phyloP scores from a whole-genome alignment of 2,888 invertebrate genomes.

The Copidosoma aretas region DNA sequence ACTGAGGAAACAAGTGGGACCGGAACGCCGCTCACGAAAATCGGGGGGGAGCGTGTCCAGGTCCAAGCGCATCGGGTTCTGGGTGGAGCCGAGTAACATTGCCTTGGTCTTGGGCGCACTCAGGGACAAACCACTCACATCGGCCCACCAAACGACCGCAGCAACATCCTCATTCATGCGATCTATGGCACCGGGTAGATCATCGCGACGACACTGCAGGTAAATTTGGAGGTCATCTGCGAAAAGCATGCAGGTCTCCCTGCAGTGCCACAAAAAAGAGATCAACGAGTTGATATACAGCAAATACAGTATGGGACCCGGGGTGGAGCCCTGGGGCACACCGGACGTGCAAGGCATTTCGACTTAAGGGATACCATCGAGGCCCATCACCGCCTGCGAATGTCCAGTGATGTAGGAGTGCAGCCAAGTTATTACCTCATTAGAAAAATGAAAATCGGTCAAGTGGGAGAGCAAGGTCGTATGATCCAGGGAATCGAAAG shows the following conservation, averaged over 20 bases:
- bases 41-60: too few species aligned
- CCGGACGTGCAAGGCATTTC: not conserved
- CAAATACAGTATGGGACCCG: not conserved
- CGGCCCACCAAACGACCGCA: not conserved
- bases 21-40: not conserved
- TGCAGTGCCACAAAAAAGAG: not conserved
- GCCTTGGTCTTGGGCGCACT: not conserved
- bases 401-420: not conserved
- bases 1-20: not conserved
- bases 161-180: not conserved
- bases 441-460: not conserved
- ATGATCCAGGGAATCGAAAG: not conserved
- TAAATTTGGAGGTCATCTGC: slow-evolving; percentile 1
- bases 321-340: not conserved
- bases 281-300: not conserved
- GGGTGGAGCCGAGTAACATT: not conserved
- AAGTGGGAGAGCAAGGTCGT: not conserved
- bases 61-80: not conserved
- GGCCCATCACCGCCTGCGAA: not conserved
- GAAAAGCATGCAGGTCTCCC: not conserved
- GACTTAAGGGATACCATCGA: not conserved
- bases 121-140: not conserved
- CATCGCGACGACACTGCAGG: not conserved
- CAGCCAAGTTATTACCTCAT: not conserved
- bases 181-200: not conserved